Conservation (phyloP, 2,888 invertebrate genomes). For the Junonia oenone region DNA sequence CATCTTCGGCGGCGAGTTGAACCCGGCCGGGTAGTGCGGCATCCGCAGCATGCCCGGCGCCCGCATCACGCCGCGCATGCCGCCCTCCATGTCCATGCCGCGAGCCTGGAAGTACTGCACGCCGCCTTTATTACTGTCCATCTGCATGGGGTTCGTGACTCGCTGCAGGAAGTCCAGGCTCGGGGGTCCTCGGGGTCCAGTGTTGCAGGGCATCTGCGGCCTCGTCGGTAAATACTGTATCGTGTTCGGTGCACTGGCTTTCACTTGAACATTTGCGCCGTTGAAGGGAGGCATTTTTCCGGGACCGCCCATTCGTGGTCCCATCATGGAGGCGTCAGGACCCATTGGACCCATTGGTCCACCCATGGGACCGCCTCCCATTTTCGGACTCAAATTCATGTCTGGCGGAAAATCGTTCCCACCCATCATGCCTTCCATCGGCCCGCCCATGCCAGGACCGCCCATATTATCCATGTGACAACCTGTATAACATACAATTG, state of each 20-base stretch:
- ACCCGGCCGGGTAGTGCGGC: constrained; percentile 70
- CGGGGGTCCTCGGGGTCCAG: constrained; percentile 88
- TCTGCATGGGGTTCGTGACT: constrained; percentile 90
- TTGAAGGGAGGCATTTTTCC: constrained; percentile 81
- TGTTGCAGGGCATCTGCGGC: constrained; percentile 88
- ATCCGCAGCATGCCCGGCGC: constrained; percentile 61
- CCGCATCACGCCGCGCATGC: constrained; percentile 72
- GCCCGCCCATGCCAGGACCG: constrained; percentile 73
- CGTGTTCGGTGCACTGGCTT: constrained; percentile 97
- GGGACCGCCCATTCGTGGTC: constrained; percentile 80
- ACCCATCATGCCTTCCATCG: constrained; percentile 77
- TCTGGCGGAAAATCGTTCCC: constrained; percentile 71
- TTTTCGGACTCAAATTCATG: constrained; percentile 83
- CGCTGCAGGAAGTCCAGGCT: constrained; percentile 94
- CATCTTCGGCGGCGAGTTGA: constrained; percentile 71
- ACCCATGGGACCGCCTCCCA: constrained; percentile 77
- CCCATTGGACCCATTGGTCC: constrained; percentile 76
- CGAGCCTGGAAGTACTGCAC: constrained; percentile 87
- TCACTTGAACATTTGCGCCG: constrained; percentile 91
- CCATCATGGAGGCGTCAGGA: constrained; percentile 82
- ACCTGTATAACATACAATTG: constrained; percentile 40
- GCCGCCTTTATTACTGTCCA: constrained; percentile 80
- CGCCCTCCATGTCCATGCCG: constrained; percentile 73
- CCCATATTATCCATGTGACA: constrained; percentile 77
- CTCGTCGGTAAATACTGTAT: constrained; percentile 98